Evolutionary conservation across 2,113 vertebrate species (phyloP).

Genomic region (Emydura subglobosa): DNA sequence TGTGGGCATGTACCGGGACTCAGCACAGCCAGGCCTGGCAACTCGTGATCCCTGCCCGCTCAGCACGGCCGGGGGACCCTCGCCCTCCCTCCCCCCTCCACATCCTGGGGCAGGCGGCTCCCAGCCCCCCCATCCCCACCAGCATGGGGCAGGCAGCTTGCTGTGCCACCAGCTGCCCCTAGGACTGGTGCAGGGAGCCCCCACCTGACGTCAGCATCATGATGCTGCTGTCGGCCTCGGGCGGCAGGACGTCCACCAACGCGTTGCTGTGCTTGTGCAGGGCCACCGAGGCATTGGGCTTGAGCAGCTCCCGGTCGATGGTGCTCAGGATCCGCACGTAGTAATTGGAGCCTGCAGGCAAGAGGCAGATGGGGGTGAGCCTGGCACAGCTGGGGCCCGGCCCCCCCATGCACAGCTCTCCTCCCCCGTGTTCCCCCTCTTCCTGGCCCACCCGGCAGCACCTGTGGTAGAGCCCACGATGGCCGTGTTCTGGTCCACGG

Average conservation of each 20-base stretch:
- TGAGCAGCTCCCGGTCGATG: conserved; percentile 94
- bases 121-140: not conserved
- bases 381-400: not conserved
- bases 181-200: rapidly evolving
- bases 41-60: not conserved
- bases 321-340: conserved; percentile 96
- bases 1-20: conserved; percentile 31
- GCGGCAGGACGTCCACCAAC: conserved; percentile 93
- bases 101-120: not conserved
- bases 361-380: too few relatives aligned
- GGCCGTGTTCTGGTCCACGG: conserved; percentile 95
- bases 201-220: conserved; percentile 96
- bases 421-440: not conserved
- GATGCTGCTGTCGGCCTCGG: conserved; percentile 97
- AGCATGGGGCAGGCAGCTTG: not conserved
- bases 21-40: not conserved
- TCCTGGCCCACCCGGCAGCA: not conserved
- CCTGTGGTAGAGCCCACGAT: conserved; percentile 96
- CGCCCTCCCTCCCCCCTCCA: not conserved
- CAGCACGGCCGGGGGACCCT: not conserved
- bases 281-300: conserved; percentile 95
- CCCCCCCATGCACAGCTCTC: not conserved
- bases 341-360: conserved; percentile 89
- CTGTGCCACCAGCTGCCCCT: not conserved
- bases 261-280: conserved; percentile 97